These are phyloP conservation scores for Enteromius unitaeniatus DNA, from an alignment of 2,797 vertebrate species.

Conservation along the genomic window DNA sequence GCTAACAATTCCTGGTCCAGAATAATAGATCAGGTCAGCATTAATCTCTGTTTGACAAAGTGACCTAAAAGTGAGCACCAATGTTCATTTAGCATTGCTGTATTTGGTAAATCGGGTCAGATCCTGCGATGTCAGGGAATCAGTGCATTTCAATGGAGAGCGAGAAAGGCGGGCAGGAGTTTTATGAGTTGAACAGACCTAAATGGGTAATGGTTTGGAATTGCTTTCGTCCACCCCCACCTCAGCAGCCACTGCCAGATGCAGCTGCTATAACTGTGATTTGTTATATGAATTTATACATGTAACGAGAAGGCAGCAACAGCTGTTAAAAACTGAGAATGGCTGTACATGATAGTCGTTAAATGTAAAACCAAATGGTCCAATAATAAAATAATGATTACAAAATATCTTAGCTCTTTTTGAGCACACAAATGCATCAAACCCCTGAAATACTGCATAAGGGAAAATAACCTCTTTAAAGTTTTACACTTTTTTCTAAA, in stretches of 20 bases:
- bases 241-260: neutral
- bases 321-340: slow-evolving; percentile 17
- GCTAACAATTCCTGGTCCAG: slow-evolving; percentile 13
- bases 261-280: slow-evolving; percentile 11
- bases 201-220: slow-evolving; percentile 51
- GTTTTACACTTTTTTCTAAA: neutral
- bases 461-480: neutral
- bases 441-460: neutral
- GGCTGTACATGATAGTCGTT: neutral
- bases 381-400: slow-evolving; percentile 2
- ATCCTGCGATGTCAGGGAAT: slow-evolving; percentile 8
- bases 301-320: slow-evolving; percentile 4
- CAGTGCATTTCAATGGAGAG: slow-evolving; percentile 4
- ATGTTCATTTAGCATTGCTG: slow-evolving; percentile 21
- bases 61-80: neutral
- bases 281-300: slow-evolving; percentile 12
- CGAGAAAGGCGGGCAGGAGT: slow-evolving; percentile 41
- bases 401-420: neutral
- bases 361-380: slow-evolving; percentile 3
- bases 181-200: slow-evolving; percentile 41
- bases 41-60: slow-evolving; percentile 12
- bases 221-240: slow-evolving; percentile 28
- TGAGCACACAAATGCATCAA: neutral
- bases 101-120: slow-evolving; percentile 10
- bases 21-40: neutral